Base-by-base conservation (phyloP, 2,113 vertebrate species). In the Neogobius melanostomus region DNA sequence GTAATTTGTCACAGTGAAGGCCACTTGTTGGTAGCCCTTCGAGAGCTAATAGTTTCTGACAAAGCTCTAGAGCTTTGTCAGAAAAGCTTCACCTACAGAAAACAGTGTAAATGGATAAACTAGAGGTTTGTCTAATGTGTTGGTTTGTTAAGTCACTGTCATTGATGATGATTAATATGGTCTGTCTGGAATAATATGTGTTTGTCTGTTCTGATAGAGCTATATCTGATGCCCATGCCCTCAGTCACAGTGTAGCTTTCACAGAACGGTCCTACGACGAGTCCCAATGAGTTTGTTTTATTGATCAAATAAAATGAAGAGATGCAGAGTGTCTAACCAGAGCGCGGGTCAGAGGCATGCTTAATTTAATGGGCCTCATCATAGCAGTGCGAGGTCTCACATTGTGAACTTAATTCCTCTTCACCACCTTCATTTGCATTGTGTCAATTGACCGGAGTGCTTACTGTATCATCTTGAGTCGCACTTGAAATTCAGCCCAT, bases 381-480 rank as follows among this genome's bases (percentile, higher is more conserved):
- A 72, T 69, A 60, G 76, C 75, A 76, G 71, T 70, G 21, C 75
- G 28, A 85, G 85, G 89, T 83, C 85, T 85, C 85, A 86, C 89
- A 79, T 88, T 82, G 89, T 82, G 89, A 85, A 88, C 88, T 87
- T 89, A 89, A 89, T 91, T 87, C 89, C 84, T 88, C 87, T 85
- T 88, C 83, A 71, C 64, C 82, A 57, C 70, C 69, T 81, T 88
- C 66, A 85, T 90, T 87, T 90, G 88, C 86, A 84, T 89, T 79
- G 85, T 87, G 87, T 89, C 87, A 85, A 87, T 87, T 89, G 87
- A 87, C 85, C 84, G 48, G 72, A 84, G 85, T 63, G 81, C 85
- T 87, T 82, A 86, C 87, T 86, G 87, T 87, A 90, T 87, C 83
- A 77, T 85, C 78, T 71, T 71, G 79, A 78, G 82, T 81, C 85